Base-by-base conservation (phyloP, 1,140 invertebrate species). In the Apis florea region DNA sequence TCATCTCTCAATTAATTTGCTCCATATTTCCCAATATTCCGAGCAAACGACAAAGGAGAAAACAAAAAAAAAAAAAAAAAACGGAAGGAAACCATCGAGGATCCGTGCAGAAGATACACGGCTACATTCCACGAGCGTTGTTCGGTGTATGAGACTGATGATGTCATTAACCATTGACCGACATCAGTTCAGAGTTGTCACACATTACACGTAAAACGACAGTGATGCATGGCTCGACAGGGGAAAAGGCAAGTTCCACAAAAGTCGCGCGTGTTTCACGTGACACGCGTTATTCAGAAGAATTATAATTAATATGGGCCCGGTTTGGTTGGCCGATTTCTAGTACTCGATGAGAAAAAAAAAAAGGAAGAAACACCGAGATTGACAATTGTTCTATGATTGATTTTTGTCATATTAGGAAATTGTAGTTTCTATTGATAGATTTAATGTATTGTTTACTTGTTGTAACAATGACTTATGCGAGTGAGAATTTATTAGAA, bases 111-210 rank as follows among this genome's bases (percentile, higher is more conserved):
- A 70, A 85, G 78, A 85, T 82, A 72, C 72, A 85, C 68, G 84
- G 51, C 59, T 74, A 79, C 84, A 70, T 85, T 64, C 64, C 81
- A 82, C 49, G 71, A 31, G 72, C 83, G 78, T 40, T 85, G 84
- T 74, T 54, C 71, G 24, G 83, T 54, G 40, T 85, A 85, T 61
- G 78, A 82, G 83, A 76, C 69, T 85, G 80, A 85, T 84, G 83
- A 82, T 61, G 82, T 85, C 84, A 81, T 85, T 85, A 85, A 79
- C 84, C 78, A 61, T 24, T 78, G 83, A 78, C 83, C 79, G 68
- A 77, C 82, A 72, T 85, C 61, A 63, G 67, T 85, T 72, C 83
- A 53, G 72, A 67, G 66, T 68, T 68, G 71, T 64, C 69, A 61
- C 49, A 81, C 71, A 75, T 74, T 75, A 54, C 71, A 56, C 49